Percentiles rank a stretch among this genome's conserved stretches.
phyloP scores from a whole-genome alignment of 1,140 invertebrate species.

The Trissolcus basalis region DNA sequence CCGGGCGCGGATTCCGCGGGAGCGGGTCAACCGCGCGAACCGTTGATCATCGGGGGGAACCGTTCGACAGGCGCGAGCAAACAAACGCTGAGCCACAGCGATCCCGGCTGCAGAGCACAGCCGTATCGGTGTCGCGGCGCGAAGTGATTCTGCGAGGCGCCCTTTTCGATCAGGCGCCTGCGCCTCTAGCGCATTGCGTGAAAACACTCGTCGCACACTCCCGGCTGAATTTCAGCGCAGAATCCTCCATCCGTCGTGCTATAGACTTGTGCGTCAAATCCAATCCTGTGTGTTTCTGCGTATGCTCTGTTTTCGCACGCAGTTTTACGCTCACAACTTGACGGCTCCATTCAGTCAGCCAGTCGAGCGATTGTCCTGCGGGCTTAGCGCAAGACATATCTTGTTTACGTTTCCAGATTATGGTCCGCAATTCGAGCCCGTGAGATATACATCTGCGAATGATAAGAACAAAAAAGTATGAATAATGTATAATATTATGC shows the following conservation, averaged over 20 bases:
- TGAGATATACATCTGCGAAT: no score
- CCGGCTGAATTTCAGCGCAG: conserved; percentile 47
- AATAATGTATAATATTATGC: no score
- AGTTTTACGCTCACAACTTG: conserved; percentile 20
- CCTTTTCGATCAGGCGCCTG: conserved; percentile 54
- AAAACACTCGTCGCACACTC: conserved; percentile 33
- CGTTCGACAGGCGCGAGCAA: conserved; percentile 6
- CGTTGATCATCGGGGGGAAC: conserved; percentile 15
- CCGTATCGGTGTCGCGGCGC: conserved; percentile 58
- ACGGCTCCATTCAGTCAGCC: conserved; percentile 13
- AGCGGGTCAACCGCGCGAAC: conserved; percentile 35
- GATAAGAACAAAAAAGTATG: no score
- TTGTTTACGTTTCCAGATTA: no score
- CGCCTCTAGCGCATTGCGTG: conserved; percentile 47
- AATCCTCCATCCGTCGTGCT: conserved; percentile 41
- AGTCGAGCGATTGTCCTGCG: no score
- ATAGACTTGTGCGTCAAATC: conserved; percentile 50
- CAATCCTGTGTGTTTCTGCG: conserved; percentile 31
- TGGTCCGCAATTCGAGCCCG: no score
- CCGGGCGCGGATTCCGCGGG: conserved; percentile 15
- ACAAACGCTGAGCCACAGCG: conserved; percentile 47
- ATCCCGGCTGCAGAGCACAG: conserved; percentile 42
- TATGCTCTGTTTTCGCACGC: conserved; percentile 23
- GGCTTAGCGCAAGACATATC: no score
- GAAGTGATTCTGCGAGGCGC: conserved; percentile 53